Percentiles rank a stretch among this genome's conserved stretches.
These are phyloP conservation scores for Sitta europaea DNA, from an alignment of 2,113 vertebrate species.

Conservation along the genomic window DNA sequence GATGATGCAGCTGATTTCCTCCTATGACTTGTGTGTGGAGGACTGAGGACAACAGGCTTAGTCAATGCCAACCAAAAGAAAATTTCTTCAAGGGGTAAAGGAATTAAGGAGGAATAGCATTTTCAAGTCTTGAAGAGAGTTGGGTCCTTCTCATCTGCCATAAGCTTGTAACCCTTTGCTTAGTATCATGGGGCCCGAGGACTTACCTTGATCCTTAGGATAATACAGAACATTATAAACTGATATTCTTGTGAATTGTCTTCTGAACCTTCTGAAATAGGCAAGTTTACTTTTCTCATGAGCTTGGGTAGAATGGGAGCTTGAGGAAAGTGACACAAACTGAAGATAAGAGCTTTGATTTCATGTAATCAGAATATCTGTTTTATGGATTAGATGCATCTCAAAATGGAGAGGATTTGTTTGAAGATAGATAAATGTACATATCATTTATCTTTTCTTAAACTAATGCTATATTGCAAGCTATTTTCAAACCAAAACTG, in stretches of 20 bases:
- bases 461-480: background rate
- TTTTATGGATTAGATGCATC: background rate
- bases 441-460: background rate
- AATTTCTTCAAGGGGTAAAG: background rate
- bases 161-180: background rate
- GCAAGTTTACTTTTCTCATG: background rate
- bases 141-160: background rate
- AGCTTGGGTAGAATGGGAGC: background rate
- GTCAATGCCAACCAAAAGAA: background rate
- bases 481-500: background rate
- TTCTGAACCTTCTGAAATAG: background rate
- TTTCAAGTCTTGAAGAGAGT: background rate
- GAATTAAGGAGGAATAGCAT: background rate
- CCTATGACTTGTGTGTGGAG: background rate
- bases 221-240: background rate
- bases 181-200: background rate
- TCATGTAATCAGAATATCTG: background rate
- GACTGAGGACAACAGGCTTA: background rate
- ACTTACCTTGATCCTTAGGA: background rate
- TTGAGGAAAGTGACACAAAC: background rate
- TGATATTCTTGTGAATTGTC: background rate
- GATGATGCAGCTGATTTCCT: background rate
- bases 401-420: background rate
- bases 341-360: conserved; percentile 51
- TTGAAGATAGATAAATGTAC: background rate